Base-by-base conservation (phyloP, 2,113 vertebrate genomes). In the Panthera tigris region DNA sequence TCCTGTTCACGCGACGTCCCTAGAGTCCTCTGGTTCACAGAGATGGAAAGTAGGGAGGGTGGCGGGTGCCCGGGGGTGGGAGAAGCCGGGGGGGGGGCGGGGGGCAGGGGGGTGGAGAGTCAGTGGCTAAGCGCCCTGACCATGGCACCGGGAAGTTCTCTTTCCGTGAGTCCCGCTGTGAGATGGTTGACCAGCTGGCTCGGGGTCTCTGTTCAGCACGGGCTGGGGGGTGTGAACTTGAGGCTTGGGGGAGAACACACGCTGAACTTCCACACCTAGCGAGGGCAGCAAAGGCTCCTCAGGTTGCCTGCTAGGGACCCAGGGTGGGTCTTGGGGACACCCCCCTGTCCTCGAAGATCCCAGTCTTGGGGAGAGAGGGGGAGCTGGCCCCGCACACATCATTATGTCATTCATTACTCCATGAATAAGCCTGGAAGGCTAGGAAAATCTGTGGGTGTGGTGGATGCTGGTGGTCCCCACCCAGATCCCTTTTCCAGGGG, bases 181-280 rank as follows among this genome's bases (percentile, higher is more conserved):
- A 5, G 81, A 57, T 63, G 57, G 1, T 3, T 41, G 57, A 45
- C 39, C 29, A 4, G 81, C 39, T 14, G 50, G 36, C 52, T 45
- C 36, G 52, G 33, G 69, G 50, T 7, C 55, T 63, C 21, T 5
- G 5, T 9, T 21, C 61, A 15, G 61, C 29, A 13, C 11, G 16
- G 29, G 29, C 19, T 31, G 5, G 50, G 2, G 31, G 45, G 7
- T 74, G 52, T 27, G 79, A 80, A 25, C 80, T 57, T n/a, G 79
- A 48, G 36, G 7, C 31, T 10, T 10, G 27, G 48, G 10, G 23
- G 23, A 27, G 21, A 33, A 7, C 18, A 16, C 50, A 1, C 36
- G 0, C 12, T 61, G 86, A 29, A 8, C 29, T 1, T 14, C 13
- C 12, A 3, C 29, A 5, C 3, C 2, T 0, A 1, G 0, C 0